Percentiles rank a stretch among this genome's conserved stretches.
phyloP scores from a whole-genome alignment of 2,888 invertebrate genomes.

The Allygus modestus region DNA sequence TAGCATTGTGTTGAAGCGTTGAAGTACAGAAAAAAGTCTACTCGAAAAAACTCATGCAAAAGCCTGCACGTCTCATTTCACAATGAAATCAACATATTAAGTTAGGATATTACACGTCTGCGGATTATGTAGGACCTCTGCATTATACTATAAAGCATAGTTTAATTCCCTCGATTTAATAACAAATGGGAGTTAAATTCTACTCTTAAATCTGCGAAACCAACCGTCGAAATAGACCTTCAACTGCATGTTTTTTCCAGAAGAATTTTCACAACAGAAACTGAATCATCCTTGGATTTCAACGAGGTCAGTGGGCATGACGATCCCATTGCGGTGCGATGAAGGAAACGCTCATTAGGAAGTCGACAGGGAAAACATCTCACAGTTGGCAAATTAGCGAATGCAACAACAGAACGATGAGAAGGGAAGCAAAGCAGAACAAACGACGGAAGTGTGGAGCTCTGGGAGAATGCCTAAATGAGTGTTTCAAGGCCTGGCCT shows the following conservation, averaged over 20 bases:
- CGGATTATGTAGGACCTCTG: too few species aligned
- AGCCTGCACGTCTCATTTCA: too few species aligned
- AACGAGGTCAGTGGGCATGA: slow-evolving; percentile 41
- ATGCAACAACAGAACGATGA: slow-evolving; percentile 19
- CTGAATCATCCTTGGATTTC: slow-evolving; percentile 36
- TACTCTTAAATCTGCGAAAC: too few species aligned
- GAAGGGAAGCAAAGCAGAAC: slow-evolving; percentile 34
- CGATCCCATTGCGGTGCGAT: slow-evolving; percentile 33
- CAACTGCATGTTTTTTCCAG: not conserved
- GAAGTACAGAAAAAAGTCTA: too few species aligned
- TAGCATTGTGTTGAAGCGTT: too few species aligned
- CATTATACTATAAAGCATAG: too few species aligned
- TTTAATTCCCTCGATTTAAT: too few species aligned
- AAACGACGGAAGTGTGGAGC: slow-evolving; percentile 43
- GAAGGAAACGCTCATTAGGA: slow-evolving; percentile 42
- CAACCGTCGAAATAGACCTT: not conserved
- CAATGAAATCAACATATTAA: too few species aligned
- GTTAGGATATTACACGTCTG: too few species aligned
- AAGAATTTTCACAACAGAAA: slow-evolving; percentile 24
- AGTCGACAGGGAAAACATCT: slow-evolving; percentile 38
- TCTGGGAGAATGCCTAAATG: slow-evolving; percentile 37
- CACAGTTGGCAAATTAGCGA: slow-evolving; percentile 38
- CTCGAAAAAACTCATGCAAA: too few species aligned
- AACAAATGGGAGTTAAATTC: too few species aligned
- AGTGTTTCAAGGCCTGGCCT: slow-evolving; percentile 24